Base-by-base conservation (phyloP, 2,113 vertebrate species). In the Colossoma macropomum region DNA sequence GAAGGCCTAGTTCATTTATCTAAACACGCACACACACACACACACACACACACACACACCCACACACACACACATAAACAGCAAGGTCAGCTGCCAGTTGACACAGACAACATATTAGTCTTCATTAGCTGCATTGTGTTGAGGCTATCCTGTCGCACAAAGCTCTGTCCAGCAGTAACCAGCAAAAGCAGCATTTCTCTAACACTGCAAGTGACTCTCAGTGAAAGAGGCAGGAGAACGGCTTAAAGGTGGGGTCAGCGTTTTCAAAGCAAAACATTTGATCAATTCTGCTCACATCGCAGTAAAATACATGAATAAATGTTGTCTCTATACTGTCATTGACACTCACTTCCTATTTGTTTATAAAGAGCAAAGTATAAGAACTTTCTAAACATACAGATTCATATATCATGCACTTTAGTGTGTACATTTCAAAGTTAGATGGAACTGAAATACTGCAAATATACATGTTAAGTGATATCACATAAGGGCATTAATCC, bases 1-100 rank as follows among this genome's bases (percentile, higher is more conserved):
- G 85, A 89, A 90, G 81, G 85, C 81, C 86, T 62, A 75, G 25
- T 0, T 71, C 80, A 86, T 86, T 74, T 62, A 87, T 86, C 80
- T 86, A 71, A 74, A 75, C 65, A 34, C n/a, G n/a, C 41, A 21
- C 5, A 19, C 23, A 38, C 62, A 82, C 12, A 25, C 71, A 78
- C 70, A 52, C 79, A 74, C 16, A 69, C 41, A 21, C 5, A 19
- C 23, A 48, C 62, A 82, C 12, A 74, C 63, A 32, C 16, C 65
- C 45, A 17, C 4, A 21, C 23, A 50, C 59, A 81, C 10, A 28
- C 65, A 79, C 71, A 54, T 70, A 75, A 50, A 84, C 75, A 78
- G 82, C 85, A 86, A 86, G 85, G 85, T 84, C 85, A 79, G 75
- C 75, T 83, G 70, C 75, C 69, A 45, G 79, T 82, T 62, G 23